phyloP scores from a whole-genome alignment of 2,797 vertebrate genomes.

The Hybognathus amarus region DNA sequence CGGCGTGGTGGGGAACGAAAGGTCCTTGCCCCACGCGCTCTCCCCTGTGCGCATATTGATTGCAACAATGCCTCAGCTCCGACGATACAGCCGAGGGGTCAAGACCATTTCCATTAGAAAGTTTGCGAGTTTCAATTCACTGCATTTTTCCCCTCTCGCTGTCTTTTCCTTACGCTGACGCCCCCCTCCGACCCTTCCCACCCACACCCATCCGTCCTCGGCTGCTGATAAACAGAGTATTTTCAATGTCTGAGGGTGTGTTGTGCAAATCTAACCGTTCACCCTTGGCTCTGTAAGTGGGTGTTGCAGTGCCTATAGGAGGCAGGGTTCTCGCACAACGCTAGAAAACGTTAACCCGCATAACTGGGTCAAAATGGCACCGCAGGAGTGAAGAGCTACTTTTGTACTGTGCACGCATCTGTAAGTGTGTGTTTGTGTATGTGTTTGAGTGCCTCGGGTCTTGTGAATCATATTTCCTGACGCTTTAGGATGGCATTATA shows the following conservation, averaged over 20 bases:
- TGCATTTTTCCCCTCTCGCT: constrained; percentile 65
- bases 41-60: constrained; percentile 82
- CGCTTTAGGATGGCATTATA: constrained; percentile 71
- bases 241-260: constrained; percentile 75
- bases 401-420: constrained; percentile 58
- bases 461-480: constrained; percentile 70
- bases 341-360: constrained; percentile 77
- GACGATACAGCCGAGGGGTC: constrained; percentile 81
- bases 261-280: constrained; percentile 78
- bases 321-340: constrained; percentile 74
- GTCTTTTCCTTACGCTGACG: constrained; percentile 41
- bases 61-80: constrained; percentile 83
- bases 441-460: constrained; percentile 69
- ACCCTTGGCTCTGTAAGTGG: constrained; percentile 82
- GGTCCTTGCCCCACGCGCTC: constrained; percentile 76
- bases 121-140: constrained; percentile 82
- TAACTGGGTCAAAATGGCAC: constrained; percentile 78
- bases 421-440: constrained; percentile 62
- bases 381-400: constrained; percentile 64
- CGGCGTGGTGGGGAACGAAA: constrained; percentile 80
- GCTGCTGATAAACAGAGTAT: constrained; percentile 73
- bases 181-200: constrained; percentile 36
- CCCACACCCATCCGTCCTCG: constrained; percentile 69
- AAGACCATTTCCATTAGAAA: constrained; percentile 83
- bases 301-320: constrained; percentile 79